Conservation (phyloP, 2,797 vertebrate species). For the Sciurus vulgaris region DNA sequence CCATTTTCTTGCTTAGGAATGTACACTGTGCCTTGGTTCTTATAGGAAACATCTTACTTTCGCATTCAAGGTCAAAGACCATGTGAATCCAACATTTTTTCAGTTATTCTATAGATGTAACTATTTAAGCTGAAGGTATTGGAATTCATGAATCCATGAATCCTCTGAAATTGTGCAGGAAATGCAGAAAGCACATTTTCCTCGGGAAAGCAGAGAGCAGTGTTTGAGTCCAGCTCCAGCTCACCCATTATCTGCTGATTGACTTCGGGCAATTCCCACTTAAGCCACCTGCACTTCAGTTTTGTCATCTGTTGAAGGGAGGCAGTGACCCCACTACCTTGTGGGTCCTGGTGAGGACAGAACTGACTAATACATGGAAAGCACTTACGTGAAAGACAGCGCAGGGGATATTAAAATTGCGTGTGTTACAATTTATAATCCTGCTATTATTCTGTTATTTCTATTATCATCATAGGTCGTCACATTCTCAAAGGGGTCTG, state of each 20-base stretch:
- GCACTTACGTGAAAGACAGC: accelerated
- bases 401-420: background rate
- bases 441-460: background rate
- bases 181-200: background rate
- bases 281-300: background rate
- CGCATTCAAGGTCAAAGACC: background rate
- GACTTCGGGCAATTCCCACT: background rate
- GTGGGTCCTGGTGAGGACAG: background rate
- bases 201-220: background rate
- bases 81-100: background rate
- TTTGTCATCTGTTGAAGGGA: background rate
- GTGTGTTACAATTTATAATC: background rate
- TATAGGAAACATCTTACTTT: background rate
- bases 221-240: background rate
- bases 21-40: background rate
- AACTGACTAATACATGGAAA: background rate
- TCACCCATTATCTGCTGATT: background rate
- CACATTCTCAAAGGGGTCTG: background rate
- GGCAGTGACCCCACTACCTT: background rate
- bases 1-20: background rate
- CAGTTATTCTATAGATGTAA: background rate
- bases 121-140: background rate
- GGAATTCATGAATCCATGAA: background rate
- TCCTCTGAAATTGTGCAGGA: background rate
- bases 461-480: background rate